These are phyloP conservation scores for Loxodonta africana DNA, from an alignment of 2,113 vertebrate genomes.

Conservation along the genomic window DNA sequence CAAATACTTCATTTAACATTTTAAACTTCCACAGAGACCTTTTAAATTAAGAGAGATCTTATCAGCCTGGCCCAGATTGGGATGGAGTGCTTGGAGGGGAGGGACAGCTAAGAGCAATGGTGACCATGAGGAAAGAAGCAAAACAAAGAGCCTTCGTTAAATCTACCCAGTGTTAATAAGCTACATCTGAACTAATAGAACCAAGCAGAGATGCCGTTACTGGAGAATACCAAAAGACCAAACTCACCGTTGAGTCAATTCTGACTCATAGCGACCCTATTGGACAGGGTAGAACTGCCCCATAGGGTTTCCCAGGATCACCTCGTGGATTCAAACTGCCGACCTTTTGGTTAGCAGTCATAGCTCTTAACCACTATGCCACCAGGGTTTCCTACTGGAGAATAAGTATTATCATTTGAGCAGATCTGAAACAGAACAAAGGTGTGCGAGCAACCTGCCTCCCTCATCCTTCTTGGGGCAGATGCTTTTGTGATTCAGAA, in stretches of 20 bases:
- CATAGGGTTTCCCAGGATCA: too few species aligned
- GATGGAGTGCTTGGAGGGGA: not conserved
- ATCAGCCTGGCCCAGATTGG: conserved; percentile 21
- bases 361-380: too few species aligned
- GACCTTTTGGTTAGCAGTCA: too few species aligned
- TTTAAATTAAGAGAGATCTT: conserved; percentile 55
- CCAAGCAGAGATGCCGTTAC: conserved; percentile 12
- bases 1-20: conserved; percentile 52
- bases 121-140: not conserved
- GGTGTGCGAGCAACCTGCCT: conserved; percentile 11
- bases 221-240: not conserved
- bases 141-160: conserved; percentile 61
- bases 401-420: conserved; percentile 38
- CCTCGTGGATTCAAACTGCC: too few species aligned
- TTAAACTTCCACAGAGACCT: conserved; percentile 57
- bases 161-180: conserved; percentile 34
- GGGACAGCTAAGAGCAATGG: conserved; percentile 42
- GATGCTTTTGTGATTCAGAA: not conserved
- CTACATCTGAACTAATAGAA: not conserved
- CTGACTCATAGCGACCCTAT: too few species aligned
- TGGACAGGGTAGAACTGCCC: too few species aligned
- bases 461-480: conserved; percentile 33
- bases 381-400: not conserved
- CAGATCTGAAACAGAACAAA: conserved; percentile 38
- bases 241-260: too few species aligned